Conservation (phyloP, 2,797 vertebrate species). For the Decapterus maruadsi region DNA sequence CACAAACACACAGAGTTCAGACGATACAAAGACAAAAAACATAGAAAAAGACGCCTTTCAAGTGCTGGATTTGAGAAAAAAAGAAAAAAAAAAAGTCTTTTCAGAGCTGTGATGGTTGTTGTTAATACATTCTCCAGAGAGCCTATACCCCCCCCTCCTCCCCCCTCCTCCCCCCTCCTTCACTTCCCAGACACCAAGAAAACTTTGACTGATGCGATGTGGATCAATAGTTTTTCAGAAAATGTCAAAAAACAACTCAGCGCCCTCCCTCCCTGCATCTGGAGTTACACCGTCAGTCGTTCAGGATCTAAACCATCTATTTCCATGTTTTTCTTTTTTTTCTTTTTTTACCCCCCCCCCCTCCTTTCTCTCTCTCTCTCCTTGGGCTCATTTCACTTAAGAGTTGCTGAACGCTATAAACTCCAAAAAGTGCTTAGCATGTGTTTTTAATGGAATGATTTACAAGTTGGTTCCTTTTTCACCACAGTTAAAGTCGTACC, state of each 20-base stretch:
- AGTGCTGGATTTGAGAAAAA: conserved; percentile 30
- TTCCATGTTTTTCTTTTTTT: conserved; percentile 6
- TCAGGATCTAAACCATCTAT: conserved; percentile 20
- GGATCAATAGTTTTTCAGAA: conserved; percentile 76
- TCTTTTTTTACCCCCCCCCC: too few species aligned
- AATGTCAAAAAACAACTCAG: conserved; percentile 65
- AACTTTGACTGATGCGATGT: conserved; percentile 71
- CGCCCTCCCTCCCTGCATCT: conserved; percentile 22
- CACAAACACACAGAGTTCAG: conserved; percentile 18
- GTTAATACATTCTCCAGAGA: conserved; percentile 69
- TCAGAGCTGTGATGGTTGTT: conserved; percentile 49
- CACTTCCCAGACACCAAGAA: conserved; percentile 49
- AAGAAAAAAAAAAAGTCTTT: conserved; percentile 28
- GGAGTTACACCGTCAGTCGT: conserved; percentile 35
- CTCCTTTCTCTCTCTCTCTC: not conserved
- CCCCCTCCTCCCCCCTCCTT: not conserved
- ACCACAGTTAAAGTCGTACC: conserved; percentile 20
- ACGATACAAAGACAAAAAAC: conserved; percentile 32
- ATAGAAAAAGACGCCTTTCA: conserved; percentile 40
- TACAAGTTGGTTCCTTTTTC: conserved; percentile 33
- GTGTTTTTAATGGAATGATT: conserved; percentile 51
- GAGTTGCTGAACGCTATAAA: conserved; percentile 30
- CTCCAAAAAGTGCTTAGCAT: conserved; percentile 35
- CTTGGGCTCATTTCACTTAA: conserved; percentile 27
- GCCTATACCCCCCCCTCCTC: too few species aligned